Base-by-base conservation (phyloP, 2,797 vertebrate species). In the Distichodus sexfasciatus region DNA sequence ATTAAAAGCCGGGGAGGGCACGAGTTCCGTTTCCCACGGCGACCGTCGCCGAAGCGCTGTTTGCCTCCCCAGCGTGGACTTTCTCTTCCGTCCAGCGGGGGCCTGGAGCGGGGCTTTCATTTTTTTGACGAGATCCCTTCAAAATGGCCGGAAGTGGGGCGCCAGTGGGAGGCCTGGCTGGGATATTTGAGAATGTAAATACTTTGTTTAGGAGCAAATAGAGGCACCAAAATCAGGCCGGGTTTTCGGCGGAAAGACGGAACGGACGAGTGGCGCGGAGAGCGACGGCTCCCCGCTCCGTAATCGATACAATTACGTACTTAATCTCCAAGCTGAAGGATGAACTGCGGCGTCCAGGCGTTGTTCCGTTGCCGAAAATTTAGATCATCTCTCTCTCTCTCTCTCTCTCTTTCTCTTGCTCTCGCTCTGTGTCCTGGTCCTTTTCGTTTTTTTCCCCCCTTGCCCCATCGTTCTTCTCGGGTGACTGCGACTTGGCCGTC, bases 1-100 rank as follows among this genome's bases (percentile, higher is more conserved):
- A n/a, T n/a, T n/a, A n/a, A n/a, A n/a, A n/a, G n/a, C n/a, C n/a
- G n/a, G n/a, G n/a, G n/a, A n/a, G n/a, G n/a, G n/a, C n/a, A n/a
- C n/a, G n/a, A n/a, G n/a, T n/a, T n/a, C n/a, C n/a, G 59, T 77
- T 78, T 82, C 75, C 72, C 74, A 76, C 62, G 75, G 78, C 72
- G 73, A 80, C 78, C 58, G 65, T 59, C 62, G 64, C 50, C 63
- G 70, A 66, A 66, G 54, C 43, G 67, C 55, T 72, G 54, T 76
- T 80, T 73, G 41, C 65, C 69, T 62, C 55, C 44, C 1, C 51
- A 60, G 41, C 59, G 26, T 58, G 54, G 21, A 55, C 38, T 60
- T 48, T 65, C 51, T 36, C 28, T 9, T 29, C 53, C 35, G 58
- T 55, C 72, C 53, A 57, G 4, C 51, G 28, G 68, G 31, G 59